These are phyloP conservation scores for Theocolax elegans DNA, from an alignment of 1,140 invertebrate genomes.

Conservation along the genomic window DNA sequence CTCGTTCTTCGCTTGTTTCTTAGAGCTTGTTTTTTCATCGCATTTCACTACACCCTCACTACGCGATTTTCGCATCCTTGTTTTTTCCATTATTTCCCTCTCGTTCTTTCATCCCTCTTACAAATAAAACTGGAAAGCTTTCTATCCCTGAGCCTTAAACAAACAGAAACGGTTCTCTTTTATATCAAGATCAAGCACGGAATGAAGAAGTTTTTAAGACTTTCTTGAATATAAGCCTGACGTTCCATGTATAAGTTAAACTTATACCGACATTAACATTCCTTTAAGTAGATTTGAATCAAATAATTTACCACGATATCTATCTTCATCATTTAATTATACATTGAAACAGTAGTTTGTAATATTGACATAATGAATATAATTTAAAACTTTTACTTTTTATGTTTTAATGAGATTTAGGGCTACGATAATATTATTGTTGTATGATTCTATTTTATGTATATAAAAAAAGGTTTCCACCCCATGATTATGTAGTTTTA, in stretches of 20 bases:
- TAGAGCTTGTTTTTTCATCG: constrained; percentile 20
- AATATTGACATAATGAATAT: too few relatives aligned
- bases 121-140: constrained; percentile 27
- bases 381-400: too few relatives aligned
- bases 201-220: constrained; percentile 39
- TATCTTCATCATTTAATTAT: too few relatives aligned
- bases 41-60: constrained; percentile 24
- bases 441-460: too few relatives aligned
- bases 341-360: too few relatives aligned
- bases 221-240: constrained; percentile 34
- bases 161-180: constrained; percentile 24
- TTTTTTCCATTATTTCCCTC: constrained; percentile 10
- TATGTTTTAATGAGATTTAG: too few relatives aligned
- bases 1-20: constrained; percentile 29
- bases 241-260: background rate
- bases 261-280: background rate
- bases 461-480: too few relatives aligned
- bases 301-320: too few relatives aligned
- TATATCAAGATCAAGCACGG: constrained; percentile 46
- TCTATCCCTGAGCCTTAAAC: constrained; percentile 17
- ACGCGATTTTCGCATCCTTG: constrained; percentile 33
- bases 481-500: too few relatives aligned
- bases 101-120: constrained; percentile 28
- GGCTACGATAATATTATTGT: too few relatives aligned
- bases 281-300: background rate